Evolutionary conservation across 2,797 vertebrate species (phyloP).

Genomic region (Loris lydekkerianus): DNA sequence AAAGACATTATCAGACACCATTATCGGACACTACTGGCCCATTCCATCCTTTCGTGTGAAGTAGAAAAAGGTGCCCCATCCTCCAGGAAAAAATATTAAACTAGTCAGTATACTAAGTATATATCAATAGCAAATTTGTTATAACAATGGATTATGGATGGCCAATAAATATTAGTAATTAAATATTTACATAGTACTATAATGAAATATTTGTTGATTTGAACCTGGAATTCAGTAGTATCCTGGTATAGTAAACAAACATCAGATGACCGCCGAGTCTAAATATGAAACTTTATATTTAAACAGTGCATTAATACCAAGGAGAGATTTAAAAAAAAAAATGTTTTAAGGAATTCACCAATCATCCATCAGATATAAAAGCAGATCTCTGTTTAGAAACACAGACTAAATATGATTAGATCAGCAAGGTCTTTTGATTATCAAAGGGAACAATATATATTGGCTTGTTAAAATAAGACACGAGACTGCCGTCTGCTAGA

Average conservation of each 20-base stretch:
- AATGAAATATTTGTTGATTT: slow-evolving; percentile 22
- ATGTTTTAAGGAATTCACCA: not conserved
- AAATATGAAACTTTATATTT: slow-evolving; percentile 20
- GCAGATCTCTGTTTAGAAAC: not conserved
- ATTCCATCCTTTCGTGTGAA: not conserved
- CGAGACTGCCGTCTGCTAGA: not conserved
- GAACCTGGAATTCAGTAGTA: slow-evolving; percentile 59
- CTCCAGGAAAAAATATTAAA: not conserved
- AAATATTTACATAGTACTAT: not conserved
- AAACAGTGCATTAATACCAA: not conserved
- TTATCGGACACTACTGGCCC: not conserved
- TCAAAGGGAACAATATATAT: not conserved
- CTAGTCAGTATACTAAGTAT: not conserved
- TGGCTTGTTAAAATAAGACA: slow-evolving; percentile 38
- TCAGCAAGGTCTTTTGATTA: not conserved
- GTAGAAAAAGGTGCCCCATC: not conserved
- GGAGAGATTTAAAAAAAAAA: not conserved
- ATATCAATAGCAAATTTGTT: slow-evolving; percentile 1
- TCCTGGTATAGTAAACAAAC: not conserved
- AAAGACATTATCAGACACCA: not conserved
- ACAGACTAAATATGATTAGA: not conserved
- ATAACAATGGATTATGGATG: not conserved
- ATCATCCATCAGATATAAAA: not conserved
- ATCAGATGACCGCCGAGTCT: not conserved
- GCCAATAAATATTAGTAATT: slow-evolving; percentile 23